Percentiles rank a stretch among this genome's conserved stretches.
Evolutionary conservation across 2,888 invertebrate genomes (phyloP).

Genomic region (Drosophila mimetica): DNA sequence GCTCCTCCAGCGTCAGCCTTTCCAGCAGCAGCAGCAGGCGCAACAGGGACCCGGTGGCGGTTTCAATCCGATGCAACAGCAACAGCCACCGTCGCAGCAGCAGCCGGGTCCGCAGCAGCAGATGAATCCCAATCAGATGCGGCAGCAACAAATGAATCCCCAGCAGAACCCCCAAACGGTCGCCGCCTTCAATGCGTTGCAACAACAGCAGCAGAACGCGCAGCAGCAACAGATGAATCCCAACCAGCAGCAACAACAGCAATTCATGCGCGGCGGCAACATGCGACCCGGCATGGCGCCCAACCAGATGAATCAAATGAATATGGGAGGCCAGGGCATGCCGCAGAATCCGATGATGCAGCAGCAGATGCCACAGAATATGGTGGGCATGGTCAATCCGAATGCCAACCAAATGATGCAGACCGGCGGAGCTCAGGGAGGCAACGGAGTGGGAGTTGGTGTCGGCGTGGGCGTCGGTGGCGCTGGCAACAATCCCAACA

Average conservation of each 20-base stretch:
- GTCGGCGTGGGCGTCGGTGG: conserved; percentile 56
- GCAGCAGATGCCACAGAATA: conserved; percentile 79
- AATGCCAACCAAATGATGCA: conserved; percentile 81
- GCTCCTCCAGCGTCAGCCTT: conserved; percentile 88
- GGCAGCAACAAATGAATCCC: conserved; percentile 77
- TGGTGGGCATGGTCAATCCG: conserved; percentile 78
- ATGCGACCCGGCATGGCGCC: conserved; percentile 82
- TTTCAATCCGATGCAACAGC: conserved; percentile 81
- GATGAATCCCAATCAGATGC: conserved; percentile 69
- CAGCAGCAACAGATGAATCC: conserved; percentile 79
- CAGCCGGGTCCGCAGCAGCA: conserved; percentile 79
- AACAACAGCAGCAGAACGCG: conserved; percentile 79
- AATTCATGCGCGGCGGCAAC: conserved; percentile 82
- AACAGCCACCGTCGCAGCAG: conserved; percentile 81
- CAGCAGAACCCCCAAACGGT: conserved; percentile 81
- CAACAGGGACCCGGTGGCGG: conserved; percentile 65
- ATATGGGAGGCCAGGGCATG: conserved; percentile 84
- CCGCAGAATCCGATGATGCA: conserved; percentile 81
- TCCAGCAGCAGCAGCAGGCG: conserved; percentile 49
- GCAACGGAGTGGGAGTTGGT: conserved; percentile 61
- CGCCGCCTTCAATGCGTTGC: conserved; percentile 67
- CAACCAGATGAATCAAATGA: conserved; percentile 85
- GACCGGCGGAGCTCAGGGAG: conserved; percentile 64
- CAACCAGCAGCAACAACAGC: conserved; percentile 76
- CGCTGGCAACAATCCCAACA: conserved; percentile 71